Evolutionary conservation across 1,140 invertebrate genomes (phyloP).

Genomic region (Brachionus koreanus): DNA sequence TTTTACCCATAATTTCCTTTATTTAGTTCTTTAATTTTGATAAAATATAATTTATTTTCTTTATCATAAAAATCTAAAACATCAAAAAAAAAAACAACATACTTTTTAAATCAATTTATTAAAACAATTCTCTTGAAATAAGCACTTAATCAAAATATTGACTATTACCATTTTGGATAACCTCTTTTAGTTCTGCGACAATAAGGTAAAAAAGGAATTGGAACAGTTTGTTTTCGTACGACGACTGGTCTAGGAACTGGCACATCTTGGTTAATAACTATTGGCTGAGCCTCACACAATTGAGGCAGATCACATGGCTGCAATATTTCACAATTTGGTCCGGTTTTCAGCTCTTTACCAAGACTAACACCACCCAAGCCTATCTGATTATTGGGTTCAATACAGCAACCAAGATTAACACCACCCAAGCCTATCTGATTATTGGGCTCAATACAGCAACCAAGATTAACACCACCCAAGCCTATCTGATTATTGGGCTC

Average conservation of each 20-base stretch:
- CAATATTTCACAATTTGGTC: not conserved
- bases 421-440: not conserved
- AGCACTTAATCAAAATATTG: not conserved
- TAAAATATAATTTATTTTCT: too few species aligned
- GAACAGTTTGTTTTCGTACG: not conserved
- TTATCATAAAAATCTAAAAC: too few species aligned
- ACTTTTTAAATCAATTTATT: not conserved
- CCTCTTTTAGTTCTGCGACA: not conserved
- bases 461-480: not conserved
- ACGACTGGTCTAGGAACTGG: not conserved
- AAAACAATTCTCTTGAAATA: not conserved
- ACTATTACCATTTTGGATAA: constrained; percentile 15
- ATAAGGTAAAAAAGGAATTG: constrained; percentile 26
- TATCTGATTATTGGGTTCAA: not conserved
- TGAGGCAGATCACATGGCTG: not conserved
- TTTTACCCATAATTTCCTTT: too few species aligned
- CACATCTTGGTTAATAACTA: not conserved
- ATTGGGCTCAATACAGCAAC: not conserved
- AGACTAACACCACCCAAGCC: not conserved
- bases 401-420: not conserved
- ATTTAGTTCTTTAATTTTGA: too few species aligned
- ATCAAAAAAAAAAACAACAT: not conserved
- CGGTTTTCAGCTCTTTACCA: not conserved
- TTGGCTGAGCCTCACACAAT: not conserved
- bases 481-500: not conserved